phyloP scores from a whole-genome alignment of 2,113 vertebrate species.

The Clarias gariepinus region DNA sequence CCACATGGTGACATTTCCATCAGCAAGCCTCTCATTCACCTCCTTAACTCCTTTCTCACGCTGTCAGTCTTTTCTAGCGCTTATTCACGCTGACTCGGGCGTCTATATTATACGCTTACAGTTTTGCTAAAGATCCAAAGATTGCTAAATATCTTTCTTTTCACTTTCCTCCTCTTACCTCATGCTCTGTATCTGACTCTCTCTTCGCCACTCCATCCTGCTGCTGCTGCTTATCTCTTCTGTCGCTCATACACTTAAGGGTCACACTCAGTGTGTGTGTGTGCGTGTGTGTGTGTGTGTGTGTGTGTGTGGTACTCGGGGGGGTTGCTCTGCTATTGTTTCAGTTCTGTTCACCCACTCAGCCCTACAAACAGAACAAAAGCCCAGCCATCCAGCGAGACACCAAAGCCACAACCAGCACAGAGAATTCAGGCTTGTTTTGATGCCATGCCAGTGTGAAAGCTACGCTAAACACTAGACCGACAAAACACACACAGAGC shows the following conservation, averaged over 20 bases:
- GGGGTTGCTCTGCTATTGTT: conserved; percentile 47
- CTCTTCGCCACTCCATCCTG: conserved; percentile 16
- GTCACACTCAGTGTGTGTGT: conserved; percentile 9
- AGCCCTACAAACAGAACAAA: conserved; percentile 41
- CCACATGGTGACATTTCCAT: conserved; percentile 42
- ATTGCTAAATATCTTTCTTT: not conserved
- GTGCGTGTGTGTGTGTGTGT: not conserved
- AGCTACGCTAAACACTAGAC: not conserved
- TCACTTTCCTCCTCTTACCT: not conserved
- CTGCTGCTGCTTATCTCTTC: conserved; percentile 33
- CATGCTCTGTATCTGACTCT: not conserved
- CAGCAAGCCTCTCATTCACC: not conserved
- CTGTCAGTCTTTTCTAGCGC: not conserved
- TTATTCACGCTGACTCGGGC: not conserved
- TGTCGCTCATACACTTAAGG: conserved; percentile 18
- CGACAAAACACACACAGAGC: not conserved
- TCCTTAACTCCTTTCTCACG: conserved; percentile 15
- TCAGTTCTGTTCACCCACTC: conserved; percentile 47
- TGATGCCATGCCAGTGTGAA: not conserved
- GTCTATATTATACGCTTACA: not conserved
- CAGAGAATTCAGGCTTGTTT: not conserved
- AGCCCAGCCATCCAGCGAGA: conserved; percentile 2
- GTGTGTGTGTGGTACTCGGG: conserved; percentile 20
- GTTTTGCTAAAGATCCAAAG: not conserved
- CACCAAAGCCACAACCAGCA: conserved; percentile 33